Evolutionary conservation across 2,113 vertebrate genomes (phyloP).

Genomic region (Anhinga anhinga): DNA sequence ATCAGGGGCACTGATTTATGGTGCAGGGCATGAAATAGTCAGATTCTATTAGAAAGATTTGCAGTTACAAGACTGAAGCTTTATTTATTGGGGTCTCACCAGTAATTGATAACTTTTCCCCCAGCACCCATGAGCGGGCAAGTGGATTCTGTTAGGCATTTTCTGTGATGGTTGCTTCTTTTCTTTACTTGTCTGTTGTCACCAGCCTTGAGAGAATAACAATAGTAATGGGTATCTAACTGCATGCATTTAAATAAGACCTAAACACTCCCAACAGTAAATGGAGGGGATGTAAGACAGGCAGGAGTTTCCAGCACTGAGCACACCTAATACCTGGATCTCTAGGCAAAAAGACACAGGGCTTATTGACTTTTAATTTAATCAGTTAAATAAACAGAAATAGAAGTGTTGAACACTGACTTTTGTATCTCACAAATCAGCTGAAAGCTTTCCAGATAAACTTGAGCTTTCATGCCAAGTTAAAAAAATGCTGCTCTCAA

Average conservation of each 20-base stretch:
- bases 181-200: not conserved
- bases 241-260: not conserved
- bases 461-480: not conserved
- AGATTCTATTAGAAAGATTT: slow-evolving; percentile 43
- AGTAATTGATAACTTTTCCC: not conserved
- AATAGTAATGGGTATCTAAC: not conserved
- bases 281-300: not conserved
- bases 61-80: not conserved
- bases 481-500: not conserved
- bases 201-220: not conserved
- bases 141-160: not conserved
- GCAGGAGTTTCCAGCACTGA: not conserved
- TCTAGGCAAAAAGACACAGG: not conserved
- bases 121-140: not conserved
- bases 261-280: not conserved
- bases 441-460: not conserved
- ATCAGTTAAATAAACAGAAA: not conserved
- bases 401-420: not conserved
- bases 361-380: not conserved
- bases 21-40: slow-evolving; percentile 3
- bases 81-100: slow-evolving; percentile 9
- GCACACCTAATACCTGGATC: not conserved
- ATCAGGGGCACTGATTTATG: not conserved
- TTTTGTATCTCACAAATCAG: not conserved
- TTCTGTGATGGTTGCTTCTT: not conserved